These are phyloP conservation scores for Latrodectus geometricus DNA, from an alignment of 1,140 invertebrate genomes.

Conservation along the genomic window DNA sequence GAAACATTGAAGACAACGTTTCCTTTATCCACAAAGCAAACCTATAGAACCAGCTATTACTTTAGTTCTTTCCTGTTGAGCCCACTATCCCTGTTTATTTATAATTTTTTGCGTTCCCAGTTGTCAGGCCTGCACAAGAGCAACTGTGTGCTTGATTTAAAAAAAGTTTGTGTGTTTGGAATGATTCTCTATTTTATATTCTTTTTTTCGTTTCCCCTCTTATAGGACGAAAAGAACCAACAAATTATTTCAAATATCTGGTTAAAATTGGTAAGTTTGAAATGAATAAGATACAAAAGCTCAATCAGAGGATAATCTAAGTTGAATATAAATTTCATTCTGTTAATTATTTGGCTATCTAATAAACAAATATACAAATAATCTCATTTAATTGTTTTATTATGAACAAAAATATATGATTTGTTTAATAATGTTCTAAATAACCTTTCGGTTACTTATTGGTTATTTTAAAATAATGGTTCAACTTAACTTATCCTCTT, in stretches of 20 bases:
- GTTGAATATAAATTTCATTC: conserved; percentile 61
- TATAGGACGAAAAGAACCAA: conserved; percentile 93
- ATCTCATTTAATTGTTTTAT: no score
- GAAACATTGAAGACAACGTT: not conserved
- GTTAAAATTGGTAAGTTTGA: conserved; percentile 86
- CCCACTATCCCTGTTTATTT: conserved; percentile 60
- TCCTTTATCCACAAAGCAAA: conserved; percentile 14
- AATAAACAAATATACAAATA: no score
- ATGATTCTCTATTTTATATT: conserved; percentile 65
- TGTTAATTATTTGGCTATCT: no score
- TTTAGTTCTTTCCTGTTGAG: conserved; percentile 58
- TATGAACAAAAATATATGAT: no score
- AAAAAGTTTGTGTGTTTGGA: conserved; percentile 62
- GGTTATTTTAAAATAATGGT: no score
- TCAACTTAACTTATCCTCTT: conserved; percentile 62
- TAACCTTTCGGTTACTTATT: no score
- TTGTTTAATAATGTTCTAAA: no score
- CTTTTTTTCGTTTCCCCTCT: conserved; percentile 68
- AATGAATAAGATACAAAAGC: conserved; percentile 62
- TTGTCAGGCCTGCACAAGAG: conserved; percentile 61
- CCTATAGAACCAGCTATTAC: conserved; percentile 52
- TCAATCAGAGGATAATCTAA: conserved; percentile 67
- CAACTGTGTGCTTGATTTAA: conserved; percentile 60
- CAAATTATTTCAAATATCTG: conserved; percentile 92
- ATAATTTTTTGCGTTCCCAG: conserved; percentile 59